Percentiles rank a stretch among this genome's conserved stretches.
Conservation (phyloP, 2,797 vertebrate species). For the Percopsis omiscomaycus region DNA sequence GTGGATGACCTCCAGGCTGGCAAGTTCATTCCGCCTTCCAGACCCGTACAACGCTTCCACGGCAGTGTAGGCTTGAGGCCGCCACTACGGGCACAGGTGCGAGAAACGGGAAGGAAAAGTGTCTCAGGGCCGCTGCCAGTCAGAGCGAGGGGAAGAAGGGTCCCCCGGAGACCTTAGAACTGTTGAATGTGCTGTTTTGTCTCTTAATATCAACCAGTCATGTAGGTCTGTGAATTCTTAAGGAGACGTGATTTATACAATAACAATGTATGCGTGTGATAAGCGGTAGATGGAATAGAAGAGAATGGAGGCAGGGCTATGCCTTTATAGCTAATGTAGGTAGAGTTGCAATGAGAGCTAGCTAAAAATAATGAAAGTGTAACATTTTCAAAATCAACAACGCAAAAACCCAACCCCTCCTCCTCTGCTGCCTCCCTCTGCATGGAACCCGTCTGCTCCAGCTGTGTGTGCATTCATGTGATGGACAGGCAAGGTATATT, state of each 20-base stretch:
- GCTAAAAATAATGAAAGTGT: no score
- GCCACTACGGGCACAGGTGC: slow-evolving; percentile 41
- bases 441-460: no score
- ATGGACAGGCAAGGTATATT: no score
- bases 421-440: no score
- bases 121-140: slow-evolving; percentile 15
- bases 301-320: background rate
- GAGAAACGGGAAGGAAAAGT: slow-evolving; percentile 23
- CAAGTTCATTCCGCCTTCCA: slow-evolving; percentile 38
- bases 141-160: slow-evolving; percentile 48
- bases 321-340: background rate
- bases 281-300: background rate
- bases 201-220: background rate
- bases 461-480: no score
- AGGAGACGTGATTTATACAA: no score
- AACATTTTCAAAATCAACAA: no score
- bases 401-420: no score
- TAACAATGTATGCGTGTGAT: background rate
- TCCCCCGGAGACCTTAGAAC: slow-evolving; percentile 31
- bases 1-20: slow-evolving; percentile 78
- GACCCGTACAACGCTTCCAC: slow-evolving; percentile 26
- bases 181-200: background rate
- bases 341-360: no score
- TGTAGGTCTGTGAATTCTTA: background rate
- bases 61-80: slow-evolving; percentile 36